Evolutionary conservation across 2,888 invertebrate genomes (phyloP).

Genomic region (Gisinianus flammeolus): DNA sequence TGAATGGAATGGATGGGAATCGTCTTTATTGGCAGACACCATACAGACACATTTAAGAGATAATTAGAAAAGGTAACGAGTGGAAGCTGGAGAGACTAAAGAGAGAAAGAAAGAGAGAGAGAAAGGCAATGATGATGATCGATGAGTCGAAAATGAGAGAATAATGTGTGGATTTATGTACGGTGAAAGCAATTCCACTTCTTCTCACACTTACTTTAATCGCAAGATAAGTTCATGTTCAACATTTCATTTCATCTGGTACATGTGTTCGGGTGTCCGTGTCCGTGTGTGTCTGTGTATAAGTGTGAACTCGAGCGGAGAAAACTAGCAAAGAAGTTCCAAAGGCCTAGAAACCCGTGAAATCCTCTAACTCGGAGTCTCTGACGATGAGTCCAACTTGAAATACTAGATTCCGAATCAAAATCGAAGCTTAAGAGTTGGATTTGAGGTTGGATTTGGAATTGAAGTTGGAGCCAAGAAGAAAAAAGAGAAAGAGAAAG

Average conservation of each 20-base stretch:
- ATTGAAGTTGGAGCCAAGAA: no score
- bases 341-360: no score
- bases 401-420: no score
- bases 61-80: conserved; percentile 10
- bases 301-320: not conserved
- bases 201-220: not conserved
- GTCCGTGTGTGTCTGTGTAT: no score
- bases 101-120: not conserved
- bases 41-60: conserved; percentile 10
- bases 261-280: no score
- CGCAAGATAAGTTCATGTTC: not conserved
- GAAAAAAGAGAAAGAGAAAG: no score
- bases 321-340: not conserved
- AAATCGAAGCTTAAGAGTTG: no score
- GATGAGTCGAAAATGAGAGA: conserved; percentile 27
- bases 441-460: no score
- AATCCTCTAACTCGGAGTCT: no score
- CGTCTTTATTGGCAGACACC: not conserved
- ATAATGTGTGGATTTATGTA: no score
- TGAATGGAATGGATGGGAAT: conserved; percentile 12
- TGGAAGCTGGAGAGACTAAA: not conserved
- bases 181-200: not conserved
- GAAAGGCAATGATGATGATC: conserved; percentile 16
- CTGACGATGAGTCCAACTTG: no score
- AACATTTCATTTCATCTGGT: not conserved